Evolutionary conservation across 2,888 invertebrate genomes (phyloP).

Genomic region (Epinotia demarniana): DNA sequence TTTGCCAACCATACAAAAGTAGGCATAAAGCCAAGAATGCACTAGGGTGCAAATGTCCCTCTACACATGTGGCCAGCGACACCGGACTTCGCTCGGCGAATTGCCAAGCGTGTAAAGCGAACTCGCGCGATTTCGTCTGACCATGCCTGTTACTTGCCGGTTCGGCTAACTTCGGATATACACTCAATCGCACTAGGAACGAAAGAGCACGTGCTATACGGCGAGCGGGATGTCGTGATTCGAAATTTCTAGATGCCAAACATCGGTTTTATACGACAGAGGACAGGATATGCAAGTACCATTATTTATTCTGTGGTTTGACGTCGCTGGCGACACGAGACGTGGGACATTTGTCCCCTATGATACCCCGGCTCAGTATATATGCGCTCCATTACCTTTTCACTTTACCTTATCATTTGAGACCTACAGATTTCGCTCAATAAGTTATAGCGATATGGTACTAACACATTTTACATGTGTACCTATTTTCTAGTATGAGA

Average conservation of each 20-base stretch:
- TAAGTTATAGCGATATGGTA: constrained; percentile 30
- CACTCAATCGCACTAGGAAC: too few species aligned
- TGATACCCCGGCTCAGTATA: neutral
- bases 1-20: constrained; percentile 23
- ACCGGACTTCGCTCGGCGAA: neutral
- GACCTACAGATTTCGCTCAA: constrained; percentile 22
- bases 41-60: neutral
- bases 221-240: too few species aligned
- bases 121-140: neutral
- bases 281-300: too few species aligned
- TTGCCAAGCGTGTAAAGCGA: neutral
- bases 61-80: neutral
- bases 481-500: constrained; percentile 14
- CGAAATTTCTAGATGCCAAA: too few species aligned
- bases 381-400: constrained; percentile 23
- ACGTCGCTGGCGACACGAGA: neutral
- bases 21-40: neutral
- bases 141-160: too few species aligned
- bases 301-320: too few species aligned
- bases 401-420: constrained; percentile 27
- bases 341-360: neutral
- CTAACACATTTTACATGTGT: constrained; percentile 30
- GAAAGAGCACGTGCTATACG: too few species aligned
- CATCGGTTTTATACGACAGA: too few species aligned
- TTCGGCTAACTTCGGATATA: too few species aligned